These are phyloP conservation scores for Phenganax stokvisi DNA, from an alignment of 92 coral and sea anemone species.

Conservation along the genomic window DNA sequence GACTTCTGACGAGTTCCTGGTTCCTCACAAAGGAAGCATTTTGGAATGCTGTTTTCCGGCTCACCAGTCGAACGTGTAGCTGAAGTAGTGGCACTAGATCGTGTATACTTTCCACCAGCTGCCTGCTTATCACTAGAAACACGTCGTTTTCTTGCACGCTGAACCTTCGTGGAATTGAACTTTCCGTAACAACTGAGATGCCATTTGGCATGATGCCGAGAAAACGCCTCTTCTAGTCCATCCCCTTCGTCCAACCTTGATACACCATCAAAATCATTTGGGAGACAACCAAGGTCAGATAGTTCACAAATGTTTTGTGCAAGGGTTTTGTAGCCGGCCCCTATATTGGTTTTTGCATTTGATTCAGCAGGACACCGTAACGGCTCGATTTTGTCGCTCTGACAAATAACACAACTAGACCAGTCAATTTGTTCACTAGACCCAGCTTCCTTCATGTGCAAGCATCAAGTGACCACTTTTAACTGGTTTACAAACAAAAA, in stretches of 20 bases:
- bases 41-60: background rate
- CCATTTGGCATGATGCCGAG: slow-evolving; percentile 31
- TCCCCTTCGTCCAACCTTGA: slow-evolving; percentile 30
- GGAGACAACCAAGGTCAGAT: slow-evolving; percentile 4
- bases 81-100: slow-evolving; percentile 36
- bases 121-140: slow-evolving; percentile 34
- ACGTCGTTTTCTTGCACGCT: slow-evolving; percentile 40
- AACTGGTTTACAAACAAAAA: too few species aligned
- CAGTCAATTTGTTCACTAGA: too few species aligned
- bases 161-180: slow-evolving; percentile 47
- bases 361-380: slow-evolving; percentile 41
- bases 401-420: too few species aligned
- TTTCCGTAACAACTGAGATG: slow-evolving; percentile 41
- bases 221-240: slow-evolving; percentile 25
- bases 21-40: slow-evolving; percentile 50
- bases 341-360: slow-evolving; percentile 26
- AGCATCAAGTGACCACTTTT: too few species aligned
- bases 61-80: slow-evolving; percentile 9
- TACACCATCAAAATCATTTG: slow-evolving; percentile 20
- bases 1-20: slow-evolving; percentile 30
- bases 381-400: too few species aligned
- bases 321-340: slow-evolving; percentile 19
- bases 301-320: background rate
- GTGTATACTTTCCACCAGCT: slow-evolving; percentile 43
- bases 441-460: too few species aligned